phyloP scores from a whole-genome alignment of 2,113 vertebrate genomes.

The Pelusios castaneus region DNA sequence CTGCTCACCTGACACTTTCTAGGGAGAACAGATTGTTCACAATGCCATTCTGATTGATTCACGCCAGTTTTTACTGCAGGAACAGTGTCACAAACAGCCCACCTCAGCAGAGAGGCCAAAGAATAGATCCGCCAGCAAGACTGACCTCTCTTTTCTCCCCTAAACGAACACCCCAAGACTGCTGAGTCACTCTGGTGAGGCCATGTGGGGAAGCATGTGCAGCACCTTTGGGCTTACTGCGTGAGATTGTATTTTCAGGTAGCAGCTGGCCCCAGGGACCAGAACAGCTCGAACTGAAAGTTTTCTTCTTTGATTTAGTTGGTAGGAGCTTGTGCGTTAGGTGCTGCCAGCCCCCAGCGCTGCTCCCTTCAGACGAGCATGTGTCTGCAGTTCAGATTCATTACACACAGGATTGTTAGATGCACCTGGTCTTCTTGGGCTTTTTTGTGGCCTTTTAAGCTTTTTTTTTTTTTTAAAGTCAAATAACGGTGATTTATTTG shows the following conservation, averaged over 20 bases:
- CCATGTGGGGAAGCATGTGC: not conserved
- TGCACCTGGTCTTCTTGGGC: not conserved
- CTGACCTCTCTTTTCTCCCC: not conserved
- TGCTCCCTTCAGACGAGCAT: not conserved
- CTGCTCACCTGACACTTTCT: not conserved
- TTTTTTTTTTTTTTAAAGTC: not conserved
- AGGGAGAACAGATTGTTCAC: not conserved
- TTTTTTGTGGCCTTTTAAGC: not conserved
- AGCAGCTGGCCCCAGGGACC: conserved; percentile 3
- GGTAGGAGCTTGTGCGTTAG: not conserved
- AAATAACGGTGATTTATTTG: conserved; percentile 2
- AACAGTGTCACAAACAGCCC: not conserved
- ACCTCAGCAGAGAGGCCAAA: not conserved
- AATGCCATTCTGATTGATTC: not conserved
- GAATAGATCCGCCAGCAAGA: not conserved
- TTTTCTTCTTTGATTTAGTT: not conserved
- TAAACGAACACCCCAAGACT: not conserved
- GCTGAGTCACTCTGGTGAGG: not conserved
- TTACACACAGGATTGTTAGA: conserved; percentile 25
- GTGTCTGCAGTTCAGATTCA: conserved; percentile 13
- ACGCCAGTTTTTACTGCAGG: not conserved
- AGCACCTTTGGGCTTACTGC: accelerated
- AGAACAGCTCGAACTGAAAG: not conserved
- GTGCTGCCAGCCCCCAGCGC: not conserved
- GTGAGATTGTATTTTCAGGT: not conserved